These are phyloP conservation scores for Cactoblastis cactorum DNA, from an alignment of 2,888 invertebrate species.

Conservation along the genomic window DNA sequence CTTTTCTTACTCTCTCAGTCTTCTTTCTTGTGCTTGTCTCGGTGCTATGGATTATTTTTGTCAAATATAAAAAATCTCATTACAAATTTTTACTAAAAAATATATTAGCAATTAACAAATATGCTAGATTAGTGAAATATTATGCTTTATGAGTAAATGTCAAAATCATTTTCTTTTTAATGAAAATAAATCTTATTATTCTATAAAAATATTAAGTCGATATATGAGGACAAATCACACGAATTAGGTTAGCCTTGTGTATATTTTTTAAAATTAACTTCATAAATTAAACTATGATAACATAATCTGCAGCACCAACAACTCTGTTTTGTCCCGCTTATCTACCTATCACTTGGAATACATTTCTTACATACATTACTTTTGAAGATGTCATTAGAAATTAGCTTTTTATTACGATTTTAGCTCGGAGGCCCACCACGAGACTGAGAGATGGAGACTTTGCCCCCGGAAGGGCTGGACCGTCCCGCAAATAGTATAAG, in stretches of 20 bases:
- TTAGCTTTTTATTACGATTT: slow-evolving; percentile 58
- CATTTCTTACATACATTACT: slow-evolving; percentile 17
- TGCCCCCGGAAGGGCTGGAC: slow-evolving; percentile 66
- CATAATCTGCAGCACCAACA: slow-evolving; percentile 35
- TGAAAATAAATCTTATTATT: no score
- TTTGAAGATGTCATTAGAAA: slow-evolving; percentile 32
- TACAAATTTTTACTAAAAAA: no score
- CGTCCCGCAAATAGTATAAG: slow-evolving; percentile 76
- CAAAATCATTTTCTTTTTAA: no score
- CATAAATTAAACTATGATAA: background rate
- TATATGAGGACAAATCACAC: no score
- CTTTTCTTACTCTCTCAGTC: slow-evolving; percentile 52
- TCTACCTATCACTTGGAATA: slow-evolving; percentile 13
- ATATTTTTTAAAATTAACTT: background rate
- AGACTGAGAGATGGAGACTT: slow-evolving; percentile 72
- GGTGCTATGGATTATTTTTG: slow-evolving; percentile 33
- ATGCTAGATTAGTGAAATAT: no score
- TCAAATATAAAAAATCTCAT: background rate
- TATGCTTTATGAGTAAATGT: no score
- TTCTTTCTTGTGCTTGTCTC: slow-evolving; percentile 39
- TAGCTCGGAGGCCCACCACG: slow-evolving; percentile 66
- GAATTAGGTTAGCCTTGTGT: no score
- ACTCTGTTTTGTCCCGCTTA: slow-evolving; percentile 22
- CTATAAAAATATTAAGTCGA: no score
- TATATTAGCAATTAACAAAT: no score